Evolutionary conservation across 2,888 invertebrate genomes (phyloP), one percentile per base, ranked within the genome.

Genomic region (Acanthopleura granulata): DNA sequence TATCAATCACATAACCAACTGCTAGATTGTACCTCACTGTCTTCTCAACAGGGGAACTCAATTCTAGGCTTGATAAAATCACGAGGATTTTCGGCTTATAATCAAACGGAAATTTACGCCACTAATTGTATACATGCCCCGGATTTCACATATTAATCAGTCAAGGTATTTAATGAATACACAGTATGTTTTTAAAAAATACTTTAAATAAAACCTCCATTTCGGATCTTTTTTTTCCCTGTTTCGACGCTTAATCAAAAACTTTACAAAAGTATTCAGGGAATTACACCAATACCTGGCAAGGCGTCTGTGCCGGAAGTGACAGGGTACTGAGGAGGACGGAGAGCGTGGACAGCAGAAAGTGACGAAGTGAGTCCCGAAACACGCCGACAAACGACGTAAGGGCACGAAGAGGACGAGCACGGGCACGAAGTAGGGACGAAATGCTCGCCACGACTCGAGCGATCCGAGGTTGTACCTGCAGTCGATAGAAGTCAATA

Each of bases 291-390:
- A 79, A 69, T 80, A 87, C 87, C 87, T 74, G 87, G 87, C 16
- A 87, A 77, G 9, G 82, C 79, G 73, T 87, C 87, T 1, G 82
- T 72, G 0, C 82, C 81, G 27, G 76, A 71, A 49, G 78, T 72
- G n/a, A 82, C 62, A 16, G 84, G 85, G 73, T 86, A 87, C 16
- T 80, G 81, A 15, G 86, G 85, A 4, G 87, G 86, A 74, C 85
- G 87, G 0, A 87, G 78, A 71, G 87, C 84, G 75, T 87, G 84
- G 4, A 87, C 85, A n/a, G 85, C 85, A 12, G 84, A 81, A 49
- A 87, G 81, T 16, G 83, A 79, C 57, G 82, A 80, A 22, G 79
- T 69, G 6, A 82, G 79, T 70, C 78, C 81, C 15, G 79, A 69
- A 40, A 80, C 18, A 29, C 76, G 77, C 27, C 75, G 72, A 72